Evolutionary conservation across 2,113 vertebrate genomes (phyloP).

Genomic region (Cephalopholis sonnerati): DNA sequence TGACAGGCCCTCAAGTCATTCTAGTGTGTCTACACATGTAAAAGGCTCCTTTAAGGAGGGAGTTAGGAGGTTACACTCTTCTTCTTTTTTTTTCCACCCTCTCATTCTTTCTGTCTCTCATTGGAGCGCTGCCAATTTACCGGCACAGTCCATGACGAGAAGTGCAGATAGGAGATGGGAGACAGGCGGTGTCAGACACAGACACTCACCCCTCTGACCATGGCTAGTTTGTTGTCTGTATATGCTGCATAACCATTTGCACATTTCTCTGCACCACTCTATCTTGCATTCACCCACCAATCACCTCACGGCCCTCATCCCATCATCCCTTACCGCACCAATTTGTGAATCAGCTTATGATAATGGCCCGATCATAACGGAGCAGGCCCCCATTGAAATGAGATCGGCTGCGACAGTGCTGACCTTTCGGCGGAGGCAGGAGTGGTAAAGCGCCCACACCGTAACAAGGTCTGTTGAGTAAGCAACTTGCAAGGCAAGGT

Average conservation of each 20-base stretch:
- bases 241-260: conserved; percentile 28
- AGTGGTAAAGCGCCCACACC: conserved; percentile 70
- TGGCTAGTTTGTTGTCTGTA: conserved; percentile 60
- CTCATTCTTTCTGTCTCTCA: conserved; percentile 39
- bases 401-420: conserved; percentile 75
- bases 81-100: neutral
- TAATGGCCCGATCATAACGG: conserved; percentile 82
- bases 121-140: conserved; percentile 81
- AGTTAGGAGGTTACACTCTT: conserved; percentile 62
- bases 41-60: conserved; percentile 75
- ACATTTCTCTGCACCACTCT: conserved; percentile 13
- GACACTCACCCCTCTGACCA: conserved; percentile 47
- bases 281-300: conserved; percentile 28
- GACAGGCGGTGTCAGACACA: conserved; percentile 43
- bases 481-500: conserved; percentile 85
- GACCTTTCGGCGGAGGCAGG: conserved; percentile 80
- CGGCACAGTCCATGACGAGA: conserved; percentile 51
- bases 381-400: conserved; percentile 73
- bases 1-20: conserved; percentile 86
- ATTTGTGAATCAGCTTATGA: conserved; percentile 84
- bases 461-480: conserved; percentile 87
- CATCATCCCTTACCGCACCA: conserved; percentile 69
- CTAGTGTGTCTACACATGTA: conserved; percentile 83
- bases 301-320: conserved; percentile 47
- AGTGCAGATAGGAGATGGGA: conserved; percentile 33